These are phyloP conservation scores for Salpingus planirostris DNA, from an alignment of 2,888 invertebrate species.

Conservation along the genomic window DNA sequence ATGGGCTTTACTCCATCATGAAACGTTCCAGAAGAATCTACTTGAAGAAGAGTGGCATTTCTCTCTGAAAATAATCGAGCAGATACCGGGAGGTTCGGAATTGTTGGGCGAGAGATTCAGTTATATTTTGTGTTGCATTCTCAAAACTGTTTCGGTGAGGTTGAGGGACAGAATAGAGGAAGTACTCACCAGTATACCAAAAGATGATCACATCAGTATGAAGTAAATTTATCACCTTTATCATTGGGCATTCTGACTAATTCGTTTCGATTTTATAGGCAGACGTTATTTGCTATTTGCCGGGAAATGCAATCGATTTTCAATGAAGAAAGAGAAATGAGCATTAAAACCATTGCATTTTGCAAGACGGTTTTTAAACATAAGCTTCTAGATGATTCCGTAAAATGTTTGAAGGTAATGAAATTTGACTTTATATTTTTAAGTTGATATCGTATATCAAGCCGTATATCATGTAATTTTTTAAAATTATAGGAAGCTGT, in stretches of 20 bases:
- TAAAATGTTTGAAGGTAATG: slow-evolving; percentile 16
- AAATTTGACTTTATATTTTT: not conserved
- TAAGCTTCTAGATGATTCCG: slow-evolving; percentile 14
- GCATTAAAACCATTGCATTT: slow-evolving; percentile 72
- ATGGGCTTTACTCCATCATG: slow-evolving; percentile 66
- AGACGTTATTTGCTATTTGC: slow-evolving; percentile 54
- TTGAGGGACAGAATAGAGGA: slow-evolving; percentile 42
- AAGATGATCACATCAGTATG: slow-evolving; percentile 27
- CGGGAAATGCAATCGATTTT: slow-evolving; percentile 73
- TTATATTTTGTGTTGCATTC: slow-evolving; percentile 42
- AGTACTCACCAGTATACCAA: slow-evolving; percentile 27
- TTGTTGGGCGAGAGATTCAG: slow-evolving; percentile 72
- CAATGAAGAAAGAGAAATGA: slow-evolving; percentile 67
- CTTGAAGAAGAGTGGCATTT: slow-evolving; percentile 87
- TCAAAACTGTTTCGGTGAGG: slow-evolving; percentile 43
- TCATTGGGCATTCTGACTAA: too few relatives aligned
- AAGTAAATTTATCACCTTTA: too few relatives aligned
- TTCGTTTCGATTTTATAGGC: too few relatives aligned
- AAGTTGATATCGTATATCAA: not conserved
- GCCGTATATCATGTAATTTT: slow-evolving; percentile 5
- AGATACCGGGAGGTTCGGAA: slow-evolving; percentile 64
- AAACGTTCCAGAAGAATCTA: slow-evolving; percentile 59
- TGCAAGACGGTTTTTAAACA: slow-evolving; percentile 57
- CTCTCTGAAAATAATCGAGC: slow-evolving; percentile 66
- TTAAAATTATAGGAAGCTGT: slow-evolving; percentile 44